Conservation (phyloP, 1,140 invertebrate species). For the Lordiphosa stackelbergi region DNA sequence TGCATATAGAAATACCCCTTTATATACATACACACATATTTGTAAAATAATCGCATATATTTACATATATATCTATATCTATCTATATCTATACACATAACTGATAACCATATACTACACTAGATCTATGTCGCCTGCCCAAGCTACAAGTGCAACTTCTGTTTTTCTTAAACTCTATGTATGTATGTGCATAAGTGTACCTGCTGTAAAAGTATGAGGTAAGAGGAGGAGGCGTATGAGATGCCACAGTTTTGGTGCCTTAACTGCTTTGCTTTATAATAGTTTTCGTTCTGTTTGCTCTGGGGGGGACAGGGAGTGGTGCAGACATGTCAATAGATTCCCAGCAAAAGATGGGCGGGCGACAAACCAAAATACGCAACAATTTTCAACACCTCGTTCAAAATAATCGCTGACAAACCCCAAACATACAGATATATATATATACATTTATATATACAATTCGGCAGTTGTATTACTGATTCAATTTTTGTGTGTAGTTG, state of each 20-base stretch:
- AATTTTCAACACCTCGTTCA: no score
- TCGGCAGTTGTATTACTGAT: not conserved
- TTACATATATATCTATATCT: conserved; percentile 25
- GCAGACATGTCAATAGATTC: no score
- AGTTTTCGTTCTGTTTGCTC: no score
- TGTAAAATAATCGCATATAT: conserved; percentile 38
- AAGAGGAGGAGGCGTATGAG: conserved; percentile 2
- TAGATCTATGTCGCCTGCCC: conserved; percentile 14
- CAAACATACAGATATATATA: no score
- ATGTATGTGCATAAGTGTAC: conserved; percentile 30
- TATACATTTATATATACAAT: no score
- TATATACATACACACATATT: conserved; percentile 39
- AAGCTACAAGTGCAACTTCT: not conserved
- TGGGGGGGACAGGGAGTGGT: no score
- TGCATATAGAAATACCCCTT: conserved; percentile 43
- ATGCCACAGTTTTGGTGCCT: conserved; percentile 58
- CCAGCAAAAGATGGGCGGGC: no score
- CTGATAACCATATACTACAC: conserved; percentile 19
- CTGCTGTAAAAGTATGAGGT: conserved; percentile 1
- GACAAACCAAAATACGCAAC: no score
- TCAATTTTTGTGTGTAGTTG: not conserved
- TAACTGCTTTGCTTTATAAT: conserved; percentile 45
- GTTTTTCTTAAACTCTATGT: not conserved
- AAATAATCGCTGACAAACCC: no score
- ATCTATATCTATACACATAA: conserved; percentile 6